Evolutionary conservation across 2,113 vertebrate genomes (phyloP).

Genomic region (Echinops telfairi): DNA sequence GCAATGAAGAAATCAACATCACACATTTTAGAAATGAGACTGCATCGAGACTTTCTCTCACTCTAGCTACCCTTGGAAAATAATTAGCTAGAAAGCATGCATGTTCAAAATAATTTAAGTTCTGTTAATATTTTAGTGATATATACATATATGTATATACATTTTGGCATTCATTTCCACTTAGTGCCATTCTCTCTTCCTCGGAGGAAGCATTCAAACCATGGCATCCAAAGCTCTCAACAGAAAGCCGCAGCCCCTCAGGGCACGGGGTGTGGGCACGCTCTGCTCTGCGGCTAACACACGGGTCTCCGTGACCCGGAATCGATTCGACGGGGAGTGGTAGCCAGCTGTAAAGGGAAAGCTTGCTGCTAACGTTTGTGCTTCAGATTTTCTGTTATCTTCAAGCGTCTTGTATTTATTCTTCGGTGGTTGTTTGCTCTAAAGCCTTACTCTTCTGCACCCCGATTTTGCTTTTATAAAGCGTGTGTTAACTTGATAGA

Average conservation of each 20-base stretch:
- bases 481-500: not conserved
- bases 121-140: not conserved
- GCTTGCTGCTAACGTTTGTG: not conserved
- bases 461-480: not conserved
- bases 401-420: not conserved
- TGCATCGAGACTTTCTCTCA: constrained; percentile 28
- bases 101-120: not conserved
- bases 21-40: constrained; percentile 10
- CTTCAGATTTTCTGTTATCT: constrained; percentile 40
- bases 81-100: not conserved
- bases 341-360: not conserved
- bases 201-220: not conserved
- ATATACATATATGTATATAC: not conserved
- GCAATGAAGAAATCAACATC: not conserved
- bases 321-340: not conserved
- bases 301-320: not conserved
- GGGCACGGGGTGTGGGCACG: not conserved
- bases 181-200: not conserved
- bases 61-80: constrained; percentile 21
- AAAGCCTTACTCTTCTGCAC: not conserved
- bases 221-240: not conserved
- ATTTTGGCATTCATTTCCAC: constrained; percentile 25
- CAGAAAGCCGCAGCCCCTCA: not conserved
- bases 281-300: not conserved
- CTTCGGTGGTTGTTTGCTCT: not conserved